Evolutionary conservation across 2,888 invertebrate species (phyloP), one percentile per base, ranked within the genome.

Genomic region (Lordiphosa fenestrarum): DNA sequence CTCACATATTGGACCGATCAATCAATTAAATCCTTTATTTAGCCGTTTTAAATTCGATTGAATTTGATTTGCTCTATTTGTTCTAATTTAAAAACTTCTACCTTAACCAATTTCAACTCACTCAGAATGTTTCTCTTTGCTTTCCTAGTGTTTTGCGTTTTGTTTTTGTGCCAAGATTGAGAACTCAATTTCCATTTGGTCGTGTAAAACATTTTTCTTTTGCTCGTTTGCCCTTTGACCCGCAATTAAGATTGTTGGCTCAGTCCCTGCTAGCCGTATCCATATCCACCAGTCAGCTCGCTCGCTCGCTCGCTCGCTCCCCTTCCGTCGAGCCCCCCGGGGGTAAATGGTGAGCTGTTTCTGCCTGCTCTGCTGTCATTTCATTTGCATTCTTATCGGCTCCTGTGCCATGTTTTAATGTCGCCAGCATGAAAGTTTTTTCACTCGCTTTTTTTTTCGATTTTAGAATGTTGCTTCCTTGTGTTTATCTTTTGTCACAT

Each of bases 321-420:
- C 30, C 13, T 37, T 38, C 37, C 13, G 23, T 13, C 15, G 23
- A 9, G 12, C 44, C 30, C 13, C 30, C 10, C 15, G 15, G 25
- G 44, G 44, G 44, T 30, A 33, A 15, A 33, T 44, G 33, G 44
- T 19, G 38, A 37, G 49, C 38, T 51, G 42, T 44, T 23, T 6
- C 30, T 7, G n/a, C 13, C 38, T 9, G 15, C 48, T 9, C 12
- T 42, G 59, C 41, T 55, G 74, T 59, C 78, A 48, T 76, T 84
- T 69, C 80, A 84, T 80, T 84, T 80, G 70, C 80, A 78, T 80
- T 75, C 85, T 80, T 84, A 84, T 80, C 80, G 75, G 53, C 66
- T 47, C 49, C 59, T 23, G 64, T 65, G 57, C 62, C 80, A 68
- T 55, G 67, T 66, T 63, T 51, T 66, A 72, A 67, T 73, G 77